phyloP scores from a whole-genome alignment of 2,113 vertebrate genomes.

The Heterocephalus glaber region DNA sequence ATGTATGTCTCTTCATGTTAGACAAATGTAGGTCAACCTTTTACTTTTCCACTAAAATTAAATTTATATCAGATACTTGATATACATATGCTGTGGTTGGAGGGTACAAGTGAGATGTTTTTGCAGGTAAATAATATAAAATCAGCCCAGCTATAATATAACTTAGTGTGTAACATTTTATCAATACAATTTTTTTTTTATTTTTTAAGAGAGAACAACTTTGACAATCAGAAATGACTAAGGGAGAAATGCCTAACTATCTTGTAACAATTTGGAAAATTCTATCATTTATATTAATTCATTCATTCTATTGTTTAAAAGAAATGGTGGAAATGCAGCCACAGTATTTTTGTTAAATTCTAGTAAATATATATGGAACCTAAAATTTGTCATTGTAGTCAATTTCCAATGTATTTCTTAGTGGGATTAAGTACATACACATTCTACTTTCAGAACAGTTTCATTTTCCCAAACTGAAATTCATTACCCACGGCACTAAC shows the following conservation, averaged over 20 bases:
- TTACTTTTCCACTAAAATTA: constrained; percentile 44
- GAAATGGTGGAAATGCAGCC: background rate
- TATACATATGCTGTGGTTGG: background rate
- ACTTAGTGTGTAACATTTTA: constrained; percentile 17
- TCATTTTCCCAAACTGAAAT: background rate
- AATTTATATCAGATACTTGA: background rate
- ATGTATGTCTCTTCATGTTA: constrained; percentile 25
- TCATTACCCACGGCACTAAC: background rate
- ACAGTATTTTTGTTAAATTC: background rate
- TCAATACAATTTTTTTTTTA: background rate
- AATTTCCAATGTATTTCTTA: background rate
- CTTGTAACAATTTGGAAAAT: background rate
- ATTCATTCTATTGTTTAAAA: background rate
- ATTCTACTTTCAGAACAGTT: background rate
- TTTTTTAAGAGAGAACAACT: background rate
- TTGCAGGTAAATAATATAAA: constrained; percentile 49
- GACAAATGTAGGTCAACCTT: background rate
- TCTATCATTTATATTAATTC: background rate
- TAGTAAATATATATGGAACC: background rate
- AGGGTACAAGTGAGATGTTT: background rate
- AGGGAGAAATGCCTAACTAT: background rate
- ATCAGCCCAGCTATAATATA: background rate
- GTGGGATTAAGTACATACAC: too few species aligned
- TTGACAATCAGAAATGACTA: background rate
- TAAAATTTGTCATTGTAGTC: background rate